Conservation (phyloP, 1,140 invertebrate species). For the Lordiphosa clarofinis region DNA sequence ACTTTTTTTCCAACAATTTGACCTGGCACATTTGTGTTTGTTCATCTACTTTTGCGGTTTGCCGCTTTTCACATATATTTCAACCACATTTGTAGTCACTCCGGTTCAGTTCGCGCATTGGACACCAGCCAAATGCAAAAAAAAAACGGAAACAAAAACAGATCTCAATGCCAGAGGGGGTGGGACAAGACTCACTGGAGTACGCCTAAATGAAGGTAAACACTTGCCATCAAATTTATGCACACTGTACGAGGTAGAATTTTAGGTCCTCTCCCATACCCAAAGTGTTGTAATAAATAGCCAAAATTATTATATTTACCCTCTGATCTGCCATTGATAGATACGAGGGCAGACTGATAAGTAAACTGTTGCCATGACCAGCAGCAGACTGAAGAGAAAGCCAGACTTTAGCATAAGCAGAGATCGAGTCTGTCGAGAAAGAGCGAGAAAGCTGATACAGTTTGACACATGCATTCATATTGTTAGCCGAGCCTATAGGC, state of each 20-base stretch:
- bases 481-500: no score
- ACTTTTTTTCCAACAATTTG: conserved; percentile 51
- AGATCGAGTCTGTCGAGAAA: no score
- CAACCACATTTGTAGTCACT: conserved; percentile 74
- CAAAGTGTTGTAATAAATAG: not conserved
- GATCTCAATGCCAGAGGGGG: not conserved
- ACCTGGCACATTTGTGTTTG: conserved; percentile 70
- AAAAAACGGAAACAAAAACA: not conserved
- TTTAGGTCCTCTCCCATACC: not conserved
- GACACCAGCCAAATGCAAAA: conserved; percentile 61
- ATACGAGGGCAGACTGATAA: no score
- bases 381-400: no score
- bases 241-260: conserved; percentile 8
- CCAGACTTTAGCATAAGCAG: no score
- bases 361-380: no score
- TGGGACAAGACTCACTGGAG: conserved; percentile 30
- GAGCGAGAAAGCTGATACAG: no score
- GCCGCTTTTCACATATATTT: conserved; percentile 74
- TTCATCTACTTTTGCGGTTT: conserved; percentile 75
- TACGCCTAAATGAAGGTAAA: conserved; percentile 38
- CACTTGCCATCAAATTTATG: conserved; percentile 35
- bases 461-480: no score
- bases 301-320: not conserved
- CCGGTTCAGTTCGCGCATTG: conserved; percentile 46
- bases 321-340: no score